These are phyloP conservation scores for Exephanes ischioxanthus DNA, from an alignment of 2,888 invertebrate species.

Conservation along the genomic window DNA sequence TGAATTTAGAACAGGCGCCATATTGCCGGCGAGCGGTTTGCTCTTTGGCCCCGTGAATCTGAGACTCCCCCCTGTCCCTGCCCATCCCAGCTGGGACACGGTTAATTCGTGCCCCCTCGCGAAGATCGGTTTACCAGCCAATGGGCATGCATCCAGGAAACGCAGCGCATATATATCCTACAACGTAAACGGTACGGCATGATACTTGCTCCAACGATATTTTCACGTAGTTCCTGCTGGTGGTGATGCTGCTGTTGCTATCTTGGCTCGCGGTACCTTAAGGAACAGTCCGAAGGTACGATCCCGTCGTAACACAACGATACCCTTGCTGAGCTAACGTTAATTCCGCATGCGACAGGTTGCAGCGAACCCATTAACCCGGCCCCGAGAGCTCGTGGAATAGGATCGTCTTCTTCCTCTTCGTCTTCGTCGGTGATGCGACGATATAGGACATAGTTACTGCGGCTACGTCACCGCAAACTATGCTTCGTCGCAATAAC, in stretches of 20 bases:
- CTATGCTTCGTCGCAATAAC: slow-evolving; percentile 27
- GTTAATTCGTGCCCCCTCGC: slow-evolving; percentile 65
- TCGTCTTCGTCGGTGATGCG: background rate
- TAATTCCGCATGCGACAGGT: slow-evolving; percentile 72
- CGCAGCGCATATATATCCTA: slow-evolving; percentile 13
- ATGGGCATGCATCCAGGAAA: slow-evolving; percentile 39
- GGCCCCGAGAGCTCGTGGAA: slow-evolving; percentile 31
- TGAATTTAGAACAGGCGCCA: slow-evolving; percentile 85
- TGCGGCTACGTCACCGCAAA: slow-evolving; percentile 24
- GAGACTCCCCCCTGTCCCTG: slow-evolving; percentile 61
- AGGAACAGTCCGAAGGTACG: background rate
- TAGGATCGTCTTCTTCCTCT: slow-evolving; percentile 18
- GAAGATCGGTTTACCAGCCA: slow-evolving; percentile 54
- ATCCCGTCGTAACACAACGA: slow-evolving; percentile 39
- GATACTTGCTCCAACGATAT: slow-evolving; percentile 25
- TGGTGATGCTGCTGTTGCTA: background rate
- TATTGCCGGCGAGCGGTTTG: slow-evolving; percentile 83
- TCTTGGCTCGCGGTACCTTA: background rate
- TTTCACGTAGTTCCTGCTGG: slow-evolving; percentile 23
- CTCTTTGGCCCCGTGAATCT: slow-evolving; percentile 82
- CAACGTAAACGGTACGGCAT: slow-evolving; percentile 3
- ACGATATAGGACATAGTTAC: slow-evolving; percentile 23
- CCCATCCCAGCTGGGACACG: slow-evolving; percentile 47
- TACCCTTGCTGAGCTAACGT: slow-evolving; percentile 31
- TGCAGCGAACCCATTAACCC: slow-evolving; percentile 73